These are phyloP conservation scores for Drosophila tripunctata DNA, from an alignment of 2,888 invertebrate genomes.

Conservation along the genomic window DNA sequence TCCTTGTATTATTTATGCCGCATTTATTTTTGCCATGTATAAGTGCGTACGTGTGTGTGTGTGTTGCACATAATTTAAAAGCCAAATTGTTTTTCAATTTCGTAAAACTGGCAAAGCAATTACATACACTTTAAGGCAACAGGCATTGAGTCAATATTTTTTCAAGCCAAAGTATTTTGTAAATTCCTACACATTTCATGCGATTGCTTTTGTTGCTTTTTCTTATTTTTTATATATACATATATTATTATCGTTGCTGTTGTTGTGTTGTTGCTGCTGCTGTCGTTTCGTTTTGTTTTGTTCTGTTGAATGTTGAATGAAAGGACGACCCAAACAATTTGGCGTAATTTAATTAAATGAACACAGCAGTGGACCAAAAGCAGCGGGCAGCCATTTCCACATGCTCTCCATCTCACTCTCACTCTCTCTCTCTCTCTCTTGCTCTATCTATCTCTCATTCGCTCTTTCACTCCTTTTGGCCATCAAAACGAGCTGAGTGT, in stretches of 20 bases:
- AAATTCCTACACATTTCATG: constrained; percentile 73
- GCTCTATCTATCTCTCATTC: background rate
- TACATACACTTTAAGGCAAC: constrained; percentile 49
- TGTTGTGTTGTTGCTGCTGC: constrained; percentile 4
- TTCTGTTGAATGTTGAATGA: constrained; percentile 40
- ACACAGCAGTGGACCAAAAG: constrained; percentile 73
- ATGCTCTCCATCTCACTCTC: background rate
- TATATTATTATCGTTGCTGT: background rate
- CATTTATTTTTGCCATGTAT: constrained; percentile 26
- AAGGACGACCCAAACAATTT: constrained; percentile 74
- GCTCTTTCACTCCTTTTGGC: background rate
- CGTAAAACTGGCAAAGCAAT: constrained; percentile 40
- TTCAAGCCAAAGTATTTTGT: constrained; percentile 60
- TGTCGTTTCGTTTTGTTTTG: constrained; percentile 12
- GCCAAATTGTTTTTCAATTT: constrained; percentile 61
- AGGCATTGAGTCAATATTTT: constrained; percentile 58
- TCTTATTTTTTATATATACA: background rate
- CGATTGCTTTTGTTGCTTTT: constrained; percentile 19
- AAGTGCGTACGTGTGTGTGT: constrained; percentile 29
- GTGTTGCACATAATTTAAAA: constrained; percentile 55
- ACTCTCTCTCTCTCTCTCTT: background rate
- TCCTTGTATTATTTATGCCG: constrained; percentile 52
- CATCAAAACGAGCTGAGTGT: constrained; percentile 14
- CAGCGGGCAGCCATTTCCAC: constrained; percentile 54
- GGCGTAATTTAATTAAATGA: constrained; percentile 81